A percentile compares a stretch with the other conserved stretches of the same genome.
These are phyloP conservation scores for Ormyrus labotus DNA, from an alignment of 2,888 invertebrate genomes.

Conservation along the genomic window DNA sequence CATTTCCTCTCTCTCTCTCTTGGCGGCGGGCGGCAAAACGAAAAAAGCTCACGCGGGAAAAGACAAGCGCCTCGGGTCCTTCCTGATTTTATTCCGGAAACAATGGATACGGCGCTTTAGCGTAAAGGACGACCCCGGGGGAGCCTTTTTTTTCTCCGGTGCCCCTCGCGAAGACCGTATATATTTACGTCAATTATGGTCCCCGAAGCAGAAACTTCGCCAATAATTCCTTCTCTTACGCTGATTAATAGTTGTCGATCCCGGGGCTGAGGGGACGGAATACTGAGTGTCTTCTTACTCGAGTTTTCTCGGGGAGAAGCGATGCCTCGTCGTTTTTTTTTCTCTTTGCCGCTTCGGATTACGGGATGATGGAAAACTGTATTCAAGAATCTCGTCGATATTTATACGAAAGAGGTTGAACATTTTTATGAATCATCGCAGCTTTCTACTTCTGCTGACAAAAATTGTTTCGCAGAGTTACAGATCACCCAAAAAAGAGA, in stretches of 20 bases:
- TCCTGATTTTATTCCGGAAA: constrained; percentile 33
- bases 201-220: constrained; percentile 31
- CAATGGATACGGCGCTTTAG: constrained; percentile 11
- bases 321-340: too few species aligned
- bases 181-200: constrained; percentile 47
- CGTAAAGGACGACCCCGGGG: constrained; percentile 6
- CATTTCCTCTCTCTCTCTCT: neutral
- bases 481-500: too few species aligned
- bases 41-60: neutral
- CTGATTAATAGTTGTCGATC: constrained; percentile 44
- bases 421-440: too few species aligned
- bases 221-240: constrained; percentile 41
- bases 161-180: constrained; percentile 27
- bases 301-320: too few species aligned
- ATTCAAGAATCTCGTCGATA: too few species aligned
- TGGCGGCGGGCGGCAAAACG: neutral
- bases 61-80: neutral
- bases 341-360: too few species aligned
- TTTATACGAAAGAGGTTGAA: too few species aligned
- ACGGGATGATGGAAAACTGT: too few species aligned
- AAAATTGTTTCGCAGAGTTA: too few species aligned
- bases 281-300: too few species aligned
- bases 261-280: too few species aligned
- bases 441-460: too few species aligned
- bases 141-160: constrained; percentile 9